Percentiles rank a stretch among this genome's conserved stretches.
Evolutionary conservation across 2,113 vertebrate genomes (phyloP).

Genomic region (Zosterops borbonicus): DNA sequence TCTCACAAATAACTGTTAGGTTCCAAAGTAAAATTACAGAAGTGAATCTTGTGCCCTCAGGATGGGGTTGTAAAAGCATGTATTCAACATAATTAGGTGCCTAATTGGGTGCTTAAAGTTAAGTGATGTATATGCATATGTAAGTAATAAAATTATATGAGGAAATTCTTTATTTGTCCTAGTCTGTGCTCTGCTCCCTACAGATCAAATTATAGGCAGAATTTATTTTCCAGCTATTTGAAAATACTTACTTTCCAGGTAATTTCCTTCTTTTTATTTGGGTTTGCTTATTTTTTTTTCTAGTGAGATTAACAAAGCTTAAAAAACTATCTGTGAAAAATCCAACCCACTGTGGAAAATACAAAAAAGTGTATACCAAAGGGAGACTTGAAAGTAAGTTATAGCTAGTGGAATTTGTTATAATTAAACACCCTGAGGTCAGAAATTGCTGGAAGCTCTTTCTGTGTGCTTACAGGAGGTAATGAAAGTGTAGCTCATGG

Average conservation of each 20-base stretch:
- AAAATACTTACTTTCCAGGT: background rate
- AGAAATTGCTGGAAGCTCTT: background rate
- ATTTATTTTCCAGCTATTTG: background rate
- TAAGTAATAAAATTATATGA: constrained; percentile 24
- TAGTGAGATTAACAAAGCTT: background rate
- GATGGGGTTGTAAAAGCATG: background rate
- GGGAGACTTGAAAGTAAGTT: background rate
- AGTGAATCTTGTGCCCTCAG: background rate
- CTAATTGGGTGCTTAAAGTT: background rate
- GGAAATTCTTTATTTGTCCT: background rate
- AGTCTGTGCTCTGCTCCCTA: background rate
- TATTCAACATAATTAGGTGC: background rate
- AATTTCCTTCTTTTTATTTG: background rate
- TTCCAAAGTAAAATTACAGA: background rate
- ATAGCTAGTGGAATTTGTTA: background rate
- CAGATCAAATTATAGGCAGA: background rate
- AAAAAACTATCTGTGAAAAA: background rate
- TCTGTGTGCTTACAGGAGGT: background rate
- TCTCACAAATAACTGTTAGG: background rate
- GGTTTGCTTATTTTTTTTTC: background rate
- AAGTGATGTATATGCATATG: background rate
- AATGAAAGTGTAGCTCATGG: background rate
- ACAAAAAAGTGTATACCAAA: background rate
- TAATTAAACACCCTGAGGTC: background rate
- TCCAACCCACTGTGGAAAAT: background rate